These are phyloP conservation scores for Bungarus multicinctus DNA, from an alignment of 2,113 vertebrate genomes.

Conservation along the genomic window DNA sequence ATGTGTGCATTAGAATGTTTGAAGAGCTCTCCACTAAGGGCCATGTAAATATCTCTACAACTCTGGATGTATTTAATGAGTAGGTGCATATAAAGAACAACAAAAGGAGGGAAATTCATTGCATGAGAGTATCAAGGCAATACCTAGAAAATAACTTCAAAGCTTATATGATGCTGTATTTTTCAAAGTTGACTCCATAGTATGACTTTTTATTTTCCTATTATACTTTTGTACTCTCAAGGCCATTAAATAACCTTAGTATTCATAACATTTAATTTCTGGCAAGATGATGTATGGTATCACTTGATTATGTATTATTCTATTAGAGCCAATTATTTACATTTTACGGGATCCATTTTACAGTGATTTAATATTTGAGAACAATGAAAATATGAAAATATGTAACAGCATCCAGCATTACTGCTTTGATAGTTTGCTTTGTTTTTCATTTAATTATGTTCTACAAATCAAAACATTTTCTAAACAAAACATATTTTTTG, in stretches of 20 bases:
- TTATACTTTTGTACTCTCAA: conserved; percentile 38
- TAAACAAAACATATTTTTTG: conserved; percentile 68
- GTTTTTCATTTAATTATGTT: conserved; percentile 29
- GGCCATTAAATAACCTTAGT: conserved; percentile 34
- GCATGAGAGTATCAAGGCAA: conserved; percentile 44
- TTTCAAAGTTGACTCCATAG: conserved; percentile 43
- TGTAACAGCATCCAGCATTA: conserved; percentile 33
- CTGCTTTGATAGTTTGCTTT: conserved; percentile 28
- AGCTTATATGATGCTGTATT: not conserved
- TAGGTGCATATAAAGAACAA: conserved; percentile 35
- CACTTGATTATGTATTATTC: conserved; percentile 53
- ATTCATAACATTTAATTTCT: conserved; percentile 53
- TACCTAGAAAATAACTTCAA: conserved; percentile 41
- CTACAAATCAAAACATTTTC: conserved; percentile 54
- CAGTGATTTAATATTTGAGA: conserved; percentile 55
- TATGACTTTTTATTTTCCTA: conserved; percentile 33
- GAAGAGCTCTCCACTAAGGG: not conserved
- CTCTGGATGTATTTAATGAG: conserved; percentile 16
- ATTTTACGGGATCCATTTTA: conserved; percentile 56
- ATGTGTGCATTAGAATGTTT: not conserved
- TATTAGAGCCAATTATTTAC: conserved; percentile 51
- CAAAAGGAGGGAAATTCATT: conserved; percentile 8
- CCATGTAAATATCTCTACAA: not conserved
- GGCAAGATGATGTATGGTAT: conserved; percentile 46
- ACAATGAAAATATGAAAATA: conserved; percentile 44